A percentile compares a stretch with the other conserved stretches of the same genome.
Evolutionary conservation across 2,888 invertebrate species (phyloP).

Genomic region (Julus scanicus): DNA sequence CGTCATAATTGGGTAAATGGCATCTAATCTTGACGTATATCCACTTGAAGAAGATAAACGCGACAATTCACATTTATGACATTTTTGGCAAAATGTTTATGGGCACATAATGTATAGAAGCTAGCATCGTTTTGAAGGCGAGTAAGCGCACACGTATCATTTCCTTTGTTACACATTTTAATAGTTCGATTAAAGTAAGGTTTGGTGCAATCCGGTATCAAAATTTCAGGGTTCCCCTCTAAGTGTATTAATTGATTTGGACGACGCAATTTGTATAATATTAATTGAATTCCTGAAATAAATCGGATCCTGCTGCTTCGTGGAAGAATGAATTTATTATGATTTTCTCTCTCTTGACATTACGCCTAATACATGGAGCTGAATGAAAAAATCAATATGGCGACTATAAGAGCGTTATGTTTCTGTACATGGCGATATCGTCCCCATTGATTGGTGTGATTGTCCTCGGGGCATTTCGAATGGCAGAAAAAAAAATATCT

Average conservation of each 20-base stretch:
- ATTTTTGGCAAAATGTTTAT: slow-evolving; percentile 30
- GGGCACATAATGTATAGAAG: neutral
- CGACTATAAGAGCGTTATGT: slow-evolving; percentile 21
- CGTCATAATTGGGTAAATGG: neutral
- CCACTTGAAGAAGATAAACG: neutral
- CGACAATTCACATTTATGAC: slow-evolving; percentile 24
- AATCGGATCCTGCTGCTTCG: neutral
- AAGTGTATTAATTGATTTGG: neutral
- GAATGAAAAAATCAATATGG: slow-evolving; percentile 36
- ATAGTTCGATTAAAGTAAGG: too few species aligned
- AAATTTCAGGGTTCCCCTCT: too few species aligned
- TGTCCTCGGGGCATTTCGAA: slow-evolving; percentile 10
- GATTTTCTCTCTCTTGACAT: slow-evolving; percentile 12
- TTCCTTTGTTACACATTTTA: too few species aligned
- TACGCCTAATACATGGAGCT: neutral
- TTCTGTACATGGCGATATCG: slow-evolving; percentile 22
- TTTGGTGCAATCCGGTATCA: too few species aligned
- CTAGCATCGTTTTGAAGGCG: slow-evolving; percentile 29
- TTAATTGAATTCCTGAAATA: neutral
- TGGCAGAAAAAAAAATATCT: slow-evolving; percentile 8
- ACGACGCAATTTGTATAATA: neutral
- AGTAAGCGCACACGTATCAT: neutral
- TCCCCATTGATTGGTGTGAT: slow-evolving; percentile 38
- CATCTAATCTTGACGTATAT: neutral
- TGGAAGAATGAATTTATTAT: slow-evolving; percentile 25